Conservation (phyloP, 2,113 vertebrate species). For the Nettapus auritus region DNA sequence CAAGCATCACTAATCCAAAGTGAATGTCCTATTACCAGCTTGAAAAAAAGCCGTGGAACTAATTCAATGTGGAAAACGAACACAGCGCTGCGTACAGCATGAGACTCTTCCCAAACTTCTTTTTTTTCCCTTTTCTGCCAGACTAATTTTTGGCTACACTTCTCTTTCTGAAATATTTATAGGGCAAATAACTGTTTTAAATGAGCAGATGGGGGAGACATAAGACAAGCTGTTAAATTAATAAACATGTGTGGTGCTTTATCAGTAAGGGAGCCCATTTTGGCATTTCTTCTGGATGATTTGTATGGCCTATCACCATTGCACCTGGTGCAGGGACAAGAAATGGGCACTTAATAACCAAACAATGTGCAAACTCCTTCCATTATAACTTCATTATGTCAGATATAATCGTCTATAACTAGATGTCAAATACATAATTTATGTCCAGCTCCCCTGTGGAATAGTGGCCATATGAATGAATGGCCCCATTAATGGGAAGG, state of each 20-base stretch:
- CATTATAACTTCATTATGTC: slow-evolving; percentile 90
- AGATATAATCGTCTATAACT: slow-evolving; percentile 87
- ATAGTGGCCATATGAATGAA: slow-evolving; percentile 77
- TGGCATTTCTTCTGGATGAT: slow-evolving; percentile 79
- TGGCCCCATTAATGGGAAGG: slow-evolving; percentile 74
- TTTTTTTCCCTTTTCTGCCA: neutral
- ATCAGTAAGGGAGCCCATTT: slow-evolving; percentile 78
- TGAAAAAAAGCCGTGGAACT: neutral
- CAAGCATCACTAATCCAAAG: slow-evolving; percentile 52
- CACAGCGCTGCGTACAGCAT: neutral
- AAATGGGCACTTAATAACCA: slow-evolving; percentile 90
- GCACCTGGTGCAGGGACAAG: slow-evolving; percentile 82
- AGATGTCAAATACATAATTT: slow-evolving; percentile 86
- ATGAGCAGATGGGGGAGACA: slow-evolving; percentile 80
- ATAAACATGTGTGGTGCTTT: slow-evolving; percentile 78
- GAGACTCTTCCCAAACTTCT: neutral
- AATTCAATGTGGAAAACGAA: neutral
- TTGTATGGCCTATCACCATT: slow-evolving; percentile 83
- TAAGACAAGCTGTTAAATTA: slow-evolving; percentile 83
- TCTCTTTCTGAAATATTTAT: slow-evolving; percentile 74
- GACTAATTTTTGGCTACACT: slow-evolving; percentile 64
- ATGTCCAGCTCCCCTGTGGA: slow-evolving; percentile 76
- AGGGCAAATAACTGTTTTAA: slow-evolving; percentile 76
- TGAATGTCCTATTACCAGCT: slow-evolving; percentile 56
- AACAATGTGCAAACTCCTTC: slow-evolving; percentile 87